Evolutionary conservation across 2,797 vertebrate genomes (phyloP).

Genomic region (Anguilla marmorata): DNA sequence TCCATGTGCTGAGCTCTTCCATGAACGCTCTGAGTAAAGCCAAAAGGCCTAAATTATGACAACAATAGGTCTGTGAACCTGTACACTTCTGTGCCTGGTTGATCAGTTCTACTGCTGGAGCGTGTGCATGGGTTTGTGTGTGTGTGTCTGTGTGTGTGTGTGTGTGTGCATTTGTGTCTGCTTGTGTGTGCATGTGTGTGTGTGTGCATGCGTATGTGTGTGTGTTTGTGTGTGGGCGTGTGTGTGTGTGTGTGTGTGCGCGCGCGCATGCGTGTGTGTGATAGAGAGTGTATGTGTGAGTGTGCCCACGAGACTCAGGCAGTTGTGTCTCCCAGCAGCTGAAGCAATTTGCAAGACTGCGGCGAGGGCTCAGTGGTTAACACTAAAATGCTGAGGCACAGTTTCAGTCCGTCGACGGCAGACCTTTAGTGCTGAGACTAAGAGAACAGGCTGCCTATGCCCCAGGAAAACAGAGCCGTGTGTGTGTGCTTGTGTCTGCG

Average conservation of each 20-base stretch:
- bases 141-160: neutral
- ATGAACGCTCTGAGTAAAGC: neutral
- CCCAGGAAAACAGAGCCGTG: slow-evolving; percentile 11
- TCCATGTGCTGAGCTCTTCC: neutral
- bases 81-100: neutral
- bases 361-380: slow-evolving; percentile 23
- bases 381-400: slow-evolving; percentile 41
- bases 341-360: slow-evolving; percentile 27
- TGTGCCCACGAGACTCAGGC: neutral
- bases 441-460: slow-evolving; percentile 5
- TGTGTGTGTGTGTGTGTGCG: neutral
- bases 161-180: neutral
- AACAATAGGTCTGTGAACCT: slow-evolving; percentile 27
- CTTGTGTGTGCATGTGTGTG: neutral
- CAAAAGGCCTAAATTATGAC: slow-evolving; percentile 33
- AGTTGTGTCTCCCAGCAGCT: slow-evolving; percentile 31
- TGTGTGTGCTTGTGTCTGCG: slow-evolving; percentile 13
- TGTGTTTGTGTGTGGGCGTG: neutral
- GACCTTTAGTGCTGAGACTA: slow-evolving; percentile 36
- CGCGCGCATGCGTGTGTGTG: neutral
- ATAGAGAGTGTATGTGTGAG: neutral
- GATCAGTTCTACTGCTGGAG: neutral
- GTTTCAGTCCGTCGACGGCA: slow-evolving; percentile 23
- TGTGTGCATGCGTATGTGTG: neutral
- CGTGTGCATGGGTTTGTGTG: neutral